Percentiles rank a stretch among this genome's conserved stretches.
Conservation (phyloP, 2,113 vertebrate species). For the Crotophaga sulcirostris region DNA sequence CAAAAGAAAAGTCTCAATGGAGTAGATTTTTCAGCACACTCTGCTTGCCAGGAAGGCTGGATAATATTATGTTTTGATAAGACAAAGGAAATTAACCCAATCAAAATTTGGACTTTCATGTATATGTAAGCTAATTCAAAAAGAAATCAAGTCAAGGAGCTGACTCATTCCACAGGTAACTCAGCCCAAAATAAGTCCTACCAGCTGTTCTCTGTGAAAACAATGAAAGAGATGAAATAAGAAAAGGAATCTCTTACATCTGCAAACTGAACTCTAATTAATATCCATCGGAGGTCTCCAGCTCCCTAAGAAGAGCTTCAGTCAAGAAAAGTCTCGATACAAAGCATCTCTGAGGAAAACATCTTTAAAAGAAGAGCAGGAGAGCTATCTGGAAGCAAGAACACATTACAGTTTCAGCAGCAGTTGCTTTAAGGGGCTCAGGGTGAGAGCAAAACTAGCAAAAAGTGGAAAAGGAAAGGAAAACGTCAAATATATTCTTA, state of each 20-base stretch:
- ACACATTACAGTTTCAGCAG: neutral
- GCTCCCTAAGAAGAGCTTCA: slow-evolving; percentile 56
- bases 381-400: slow-evolving; percentile 3
- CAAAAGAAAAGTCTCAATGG: neutral
- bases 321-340: slow-evolving; percentile 19
- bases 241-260: slow-evolving; percentile 35
- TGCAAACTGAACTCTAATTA: slow-evolving; percentile 65
- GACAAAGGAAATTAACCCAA: slow-evolving; percentile 20
- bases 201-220: slow-evolving; percentile 47
- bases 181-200: slow-evolving; percentile 9
- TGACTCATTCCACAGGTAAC: slow-evolving; percentile 57
- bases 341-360: slow-evolving; percentile 34
- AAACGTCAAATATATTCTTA: neutral
- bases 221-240: slow-evolving; percentile 41
- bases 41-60: slow-evolving; percentile 4
- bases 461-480: neutral
- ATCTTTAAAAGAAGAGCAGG: slow-evolving; percentile 20
- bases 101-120: neutral
- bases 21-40: neutral
- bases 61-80: slow-evolving; percentile 20
- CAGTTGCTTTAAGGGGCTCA: neutral
- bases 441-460: neutral
- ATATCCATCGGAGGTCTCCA: slow-evolving; percentile 52
- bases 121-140: neutral
- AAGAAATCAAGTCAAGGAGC: neutral